Percentiles rank a stretch among this genome's conserved stretches.
Conservation (phyloP, 1,140 invertebrate species). For the Diachasmimorpha longicaudata region DNA sequence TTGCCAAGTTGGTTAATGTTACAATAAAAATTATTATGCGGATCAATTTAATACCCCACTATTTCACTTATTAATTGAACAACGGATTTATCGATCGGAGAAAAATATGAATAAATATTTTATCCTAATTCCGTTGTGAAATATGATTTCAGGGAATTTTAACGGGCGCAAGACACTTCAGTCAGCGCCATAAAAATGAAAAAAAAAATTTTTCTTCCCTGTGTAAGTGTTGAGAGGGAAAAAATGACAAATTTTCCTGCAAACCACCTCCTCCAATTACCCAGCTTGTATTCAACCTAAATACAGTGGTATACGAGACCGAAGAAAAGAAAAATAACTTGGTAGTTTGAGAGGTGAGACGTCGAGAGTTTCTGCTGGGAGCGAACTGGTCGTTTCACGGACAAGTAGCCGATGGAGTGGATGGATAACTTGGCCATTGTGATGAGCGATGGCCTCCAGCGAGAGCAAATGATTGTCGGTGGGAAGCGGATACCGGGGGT, state of each 20-base stretch:
- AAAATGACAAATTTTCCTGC: not conserved
- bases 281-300: not conserved
- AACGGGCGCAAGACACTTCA: no score
- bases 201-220: no score
- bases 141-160: no score
- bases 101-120: no score
- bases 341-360: slow-evolving; percentile 30
- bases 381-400: slow-evolving; percentile 51
- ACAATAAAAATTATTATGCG: no score
- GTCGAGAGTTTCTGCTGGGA: slow-evolving; percentile 39
- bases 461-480: slow-evolving; percentile 59
- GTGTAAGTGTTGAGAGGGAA: not conserved
- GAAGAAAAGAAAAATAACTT: slow-evolving; percentile 8
- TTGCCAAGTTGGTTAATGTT: no score
- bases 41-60: no score
- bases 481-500: slow-evolving; percentile 30
- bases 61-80: no score
- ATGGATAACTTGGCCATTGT: slow-evolving; percentile 62
- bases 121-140: no score
- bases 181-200: no score
- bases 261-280: not conserved
- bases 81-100: no score
- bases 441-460: slow-evolving; percentile 56
- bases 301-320: not conserved
- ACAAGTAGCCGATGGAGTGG: slow-evolving; percentile 57